Evolutionary conservation across 2,113 vertebrate genomes (phyloP), one percentile per base, ranked within the genome.

Genomic region (Oostethus manadensis): DNA sequence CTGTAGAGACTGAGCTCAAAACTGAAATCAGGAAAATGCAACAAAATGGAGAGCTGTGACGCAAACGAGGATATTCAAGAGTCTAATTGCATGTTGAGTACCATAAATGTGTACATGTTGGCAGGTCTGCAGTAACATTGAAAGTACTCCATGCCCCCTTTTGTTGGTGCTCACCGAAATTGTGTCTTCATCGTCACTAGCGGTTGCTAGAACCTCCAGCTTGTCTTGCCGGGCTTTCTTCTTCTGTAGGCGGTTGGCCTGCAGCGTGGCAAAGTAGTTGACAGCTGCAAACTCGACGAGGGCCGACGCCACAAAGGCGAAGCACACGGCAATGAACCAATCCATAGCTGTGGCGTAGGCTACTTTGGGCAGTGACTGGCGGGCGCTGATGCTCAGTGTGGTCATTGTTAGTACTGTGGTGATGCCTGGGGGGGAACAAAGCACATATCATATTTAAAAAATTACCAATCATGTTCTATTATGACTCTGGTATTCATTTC

Each of bases 331-430:
- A 7, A 98, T 97, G 87, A 97, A 98, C 95, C 94, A 97, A 49
- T 97, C 94, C 94, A 97, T 97, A 78, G 94, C 95, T 0, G 94
- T 97, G 20, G 94, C 93, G 0, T 98, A 98, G 23, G 95, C 91
- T 69, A 98, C 93, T 85, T 97, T 98, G 55, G 94, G 95, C 64
- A 97, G 87, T 0, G 93, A 98, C 66, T 96, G 90, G 10, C 94
- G 91, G n/a, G 96, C 94, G 0, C 94, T 97, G 88, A 95, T 98
- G 87, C 94, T 98, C 56, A 97, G 43, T 2, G 94, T 98, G 57
- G 95, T 96, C 94, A 98, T 98, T 15, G 95, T 98, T 70, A 98
- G 89, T 60, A 98, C 93, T 14, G 94, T 97, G 43, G 95, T 97
- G 82, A 96, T 94, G 48, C 95, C 95, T 97, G 81, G 50, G 71